Percentiles rank a stretch among this genome's conserved stretches.
phyloP scores from a whole-genome alignment of 1,140 invertebrate genomes.

The Charaxes varanes region DNA sequence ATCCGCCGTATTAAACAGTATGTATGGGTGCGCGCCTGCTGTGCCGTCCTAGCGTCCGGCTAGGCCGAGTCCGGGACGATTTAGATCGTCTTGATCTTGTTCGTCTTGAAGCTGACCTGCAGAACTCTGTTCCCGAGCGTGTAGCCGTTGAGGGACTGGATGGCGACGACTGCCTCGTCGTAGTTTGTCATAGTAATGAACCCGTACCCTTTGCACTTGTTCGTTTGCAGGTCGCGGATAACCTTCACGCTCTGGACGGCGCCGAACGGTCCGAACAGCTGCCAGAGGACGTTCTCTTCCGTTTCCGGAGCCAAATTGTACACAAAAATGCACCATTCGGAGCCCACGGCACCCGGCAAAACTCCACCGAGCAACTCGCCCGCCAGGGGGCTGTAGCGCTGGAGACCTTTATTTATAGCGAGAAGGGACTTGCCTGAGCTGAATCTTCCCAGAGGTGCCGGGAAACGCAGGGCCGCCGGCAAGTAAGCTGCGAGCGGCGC shows the following conservation, averaged over 20 bases:
- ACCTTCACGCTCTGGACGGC: constrained; percentile 99
- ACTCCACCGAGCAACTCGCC: constrained; percentile 89
- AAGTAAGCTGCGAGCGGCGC: constrained; percentile 95
- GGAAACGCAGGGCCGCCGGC: constrained; percentile 81
- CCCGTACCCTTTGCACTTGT: constrained; percentile 99
- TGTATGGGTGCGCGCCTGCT: constrained; percentile 68
- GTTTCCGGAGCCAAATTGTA: constrained; percentile 99
- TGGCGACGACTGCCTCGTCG: constrained; percentile 97
- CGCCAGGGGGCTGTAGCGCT: constrained; percentile 94
- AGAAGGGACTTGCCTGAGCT: constrained; percentile 80
- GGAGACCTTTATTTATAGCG: constrained; percentile 77
- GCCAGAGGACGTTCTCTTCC: constrained; percentile 98
- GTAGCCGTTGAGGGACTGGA: constrained; percentile 98
- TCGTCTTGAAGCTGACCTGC: constrained; percentile 99
- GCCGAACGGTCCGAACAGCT: constrained; percentile 98
- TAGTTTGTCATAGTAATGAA: constrained; percentile 99
- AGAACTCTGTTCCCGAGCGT: constrained; percentile 97
- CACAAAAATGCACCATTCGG: constrained; percentile 98
- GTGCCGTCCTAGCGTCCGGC: constrained; percentile 69
- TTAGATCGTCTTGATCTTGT: constrained; percentile 93
- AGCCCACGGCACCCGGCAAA: constrained; percentile 72
- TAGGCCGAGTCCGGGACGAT: constrained; percentile 50
- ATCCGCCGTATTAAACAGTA: constrained; percentile 27
- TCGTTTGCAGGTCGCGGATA: constrained; percentile 96
- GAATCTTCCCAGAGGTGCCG: constrained; percentile 79